These are phyloP conservation scores for Cybosia mesomella DNA, from an alignment of 2,888 invertebrate genomes.

Conservation along the genomic window DNA sequence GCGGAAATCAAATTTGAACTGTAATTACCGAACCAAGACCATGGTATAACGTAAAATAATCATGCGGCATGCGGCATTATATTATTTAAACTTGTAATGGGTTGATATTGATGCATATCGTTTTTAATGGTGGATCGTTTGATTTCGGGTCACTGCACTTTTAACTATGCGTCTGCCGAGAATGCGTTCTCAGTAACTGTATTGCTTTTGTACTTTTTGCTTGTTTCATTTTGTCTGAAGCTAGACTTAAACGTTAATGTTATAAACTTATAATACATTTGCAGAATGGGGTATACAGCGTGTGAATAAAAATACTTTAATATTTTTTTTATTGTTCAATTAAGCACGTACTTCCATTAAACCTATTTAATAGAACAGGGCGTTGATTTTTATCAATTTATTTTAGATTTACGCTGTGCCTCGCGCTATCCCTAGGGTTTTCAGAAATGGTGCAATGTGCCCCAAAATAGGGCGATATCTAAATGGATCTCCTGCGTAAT, in stretches of 20 bases:
- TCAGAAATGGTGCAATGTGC: slow-evolving; percentile 25
- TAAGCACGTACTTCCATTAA: neutral
- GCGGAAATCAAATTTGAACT: slow-evolving; percentile 60
- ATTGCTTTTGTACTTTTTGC: slow-evolving; percentile 14
- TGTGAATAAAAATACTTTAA: neutral
- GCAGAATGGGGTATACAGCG: neutral
- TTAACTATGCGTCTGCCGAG: slow-evolving; percentile 42
- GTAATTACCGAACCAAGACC: slow-evolving; percentile 37
- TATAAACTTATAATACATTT: neutral
- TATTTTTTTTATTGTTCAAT: neutral
- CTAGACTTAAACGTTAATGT: neutral
- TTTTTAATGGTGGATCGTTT: slow-evolving; percentile 27
- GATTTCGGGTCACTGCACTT: slow-evolving; percentile 43
- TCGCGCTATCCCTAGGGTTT: slow-evolving; percentile 23
- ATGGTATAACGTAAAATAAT: slow-evolving; percentile 13
- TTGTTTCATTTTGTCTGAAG: slow-evolving; percentile 9
- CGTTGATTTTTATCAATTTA: neutral
- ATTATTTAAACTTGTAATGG: neutral
- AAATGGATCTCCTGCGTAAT: slow-evolving; percentile 40
- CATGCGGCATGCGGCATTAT: neutral
- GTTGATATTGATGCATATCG: slow-evolving; percentile 1
- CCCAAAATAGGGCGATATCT: slow-evolving; percentile 42
- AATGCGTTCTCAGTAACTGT: slow-evolving; percentile 37
- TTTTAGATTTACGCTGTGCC: neutral
- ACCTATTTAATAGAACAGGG: neutral